phyloP scores from a whole-genome alignment of 2,113 vertebrate genomes.

The Panthera tigris region DNA sequence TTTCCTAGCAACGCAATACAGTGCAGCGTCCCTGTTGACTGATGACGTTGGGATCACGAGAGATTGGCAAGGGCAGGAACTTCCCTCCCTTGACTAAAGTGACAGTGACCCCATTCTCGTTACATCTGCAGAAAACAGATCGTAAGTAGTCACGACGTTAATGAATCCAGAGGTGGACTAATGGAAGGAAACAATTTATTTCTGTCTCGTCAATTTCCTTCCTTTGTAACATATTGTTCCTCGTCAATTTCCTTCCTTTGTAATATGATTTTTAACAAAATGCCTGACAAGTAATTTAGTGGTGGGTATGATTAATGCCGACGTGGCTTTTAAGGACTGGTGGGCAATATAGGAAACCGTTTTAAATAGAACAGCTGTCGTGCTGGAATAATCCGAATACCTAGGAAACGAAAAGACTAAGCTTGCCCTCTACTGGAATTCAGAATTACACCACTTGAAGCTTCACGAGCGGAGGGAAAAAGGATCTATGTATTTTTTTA shows the following conservation, averaged over 20 bases:
- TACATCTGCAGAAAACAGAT: neutral
- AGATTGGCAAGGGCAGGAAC: neutral
- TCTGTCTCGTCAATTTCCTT: slow-evolving; percentile 55
- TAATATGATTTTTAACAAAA: slow-evolving; percentile 41
- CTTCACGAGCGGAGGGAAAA: neutral
- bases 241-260: slow-evolving; percentile 61
- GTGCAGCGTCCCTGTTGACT: neutral
- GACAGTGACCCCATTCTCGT: neutral
- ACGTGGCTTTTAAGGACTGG: slow-evolving; percentile 44
- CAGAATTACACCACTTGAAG: slow-evolving; percentile 68
- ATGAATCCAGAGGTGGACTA: slow-evolving; percentile 20
- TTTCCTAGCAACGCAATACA: rapidly evolving
- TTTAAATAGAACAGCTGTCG: neutral
- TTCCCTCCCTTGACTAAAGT: neutral
- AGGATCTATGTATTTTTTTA: rapidly evolving
- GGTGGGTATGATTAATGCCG: neutral
- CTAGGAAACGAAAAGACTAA: slow-evolving; percentile 73
- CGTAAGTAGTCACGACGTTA: neutral
- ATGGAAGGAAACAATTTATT: slow-evolving; percentile 19
- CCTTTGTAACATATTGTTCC: slow-evolving; percentile 17
- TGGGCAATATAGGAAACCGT: neutral
- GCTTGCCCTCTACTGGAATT: slow-evolving; percentile 88
- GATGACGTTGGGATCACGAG: neutral
- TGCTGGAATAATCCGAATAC: neutral
- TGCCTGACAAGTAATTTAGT: slow-evolving; percentile 58